These are phyloP conservation scores for Lipotes vexillifer DNA, from an alignment of 2,113 vertebrate species.

Conservation along the genomic window DNA sequence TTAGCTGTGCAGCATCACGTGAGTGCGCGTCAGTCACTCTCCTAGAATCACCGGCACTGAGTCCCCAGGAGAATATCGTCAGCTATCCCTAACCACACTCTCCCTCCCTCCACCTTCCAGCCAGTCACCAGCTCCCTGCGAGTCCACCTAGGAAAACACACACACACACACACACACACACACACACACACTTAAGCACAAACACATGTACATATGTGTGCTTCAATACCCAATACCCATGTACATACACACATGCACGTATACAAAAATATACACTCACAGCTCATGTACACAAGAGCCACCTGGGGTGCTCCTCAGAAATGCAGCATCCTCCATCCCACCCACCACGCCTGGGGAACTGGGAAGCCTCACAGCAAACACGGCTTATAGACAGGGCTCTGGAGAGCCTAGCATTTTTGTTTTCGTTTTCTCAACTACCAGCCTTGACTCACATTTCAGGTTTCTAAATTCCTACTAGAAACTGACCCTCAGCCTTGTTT, in stretches of 20 bases:
- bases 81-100: background rate
- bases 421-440: background rate
- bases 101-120: background rate
- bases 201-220: background rate
- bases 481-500: too few species aligned
- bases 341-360: background rate
- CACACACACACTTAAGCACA: background rate
- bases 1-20: background rate
- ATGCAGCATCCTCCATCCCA: background rate
- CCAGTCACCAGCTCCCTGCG: background rate
- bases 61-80: background rate
- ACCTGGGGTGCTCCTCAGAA: background rate
- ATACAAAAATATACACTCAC: background rate
- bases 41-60: background rate
- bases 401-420: background rate
- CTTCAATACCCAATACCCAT: background rate
- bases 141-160: background rate
- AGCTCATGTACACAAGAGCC: background rate
- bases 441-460: background rate
- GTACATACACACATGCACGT: background rate
- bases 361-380: background rate
- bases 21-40: background rate
- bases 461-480: background rate
- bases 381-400: background rate
- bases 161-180: background rate